phyloP scores from a whole-genome alignment of 2,888 invertebrate genomes.

The Drosophila suboccidentalis region DNA sequence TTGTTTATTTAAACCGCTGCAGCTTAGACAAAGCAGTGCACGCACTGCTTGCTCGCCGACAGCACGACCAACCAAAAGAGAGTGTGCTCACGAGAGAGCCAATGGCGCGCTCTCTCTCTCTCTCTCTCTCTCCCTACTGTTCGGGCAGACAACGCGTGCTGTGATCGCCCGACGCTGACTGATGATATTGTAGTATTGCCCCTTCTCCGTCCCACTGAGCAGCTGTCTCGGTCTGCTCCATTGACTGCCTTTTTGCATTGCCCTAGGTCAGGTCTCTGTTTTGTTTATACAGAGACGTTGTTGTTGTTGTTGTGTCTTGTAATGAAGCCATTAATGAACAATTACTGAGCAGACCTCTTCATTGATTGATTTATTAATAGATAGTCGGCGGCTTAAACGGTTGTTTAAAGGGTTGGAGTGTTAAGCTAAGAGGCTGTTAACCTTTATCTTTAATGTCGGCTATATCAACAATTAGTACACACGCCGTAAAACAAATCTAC shows the following conservation, averaged over 20 bases:
- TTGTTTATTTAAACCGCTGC: conserved; percentile 68
- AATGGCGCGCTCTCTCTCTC: conserved; percentile 1
- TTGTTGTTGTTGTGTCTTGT: conserved; percentile 41
- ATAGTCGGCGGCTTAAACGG: not conserved
- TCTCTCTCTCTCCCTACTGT: conserved; percentile 13
- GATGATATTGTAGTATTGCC: conserved; percentile 22
- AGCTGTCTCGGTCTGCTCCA: conserved; percentile 8
- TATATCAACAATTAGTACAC: not conserved
- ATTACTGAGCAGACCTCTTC: conserved; percentile 60
- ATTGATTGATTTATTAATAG: conserved; percentile 55
- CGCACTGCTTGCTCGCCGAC: conserved; percentile 53
- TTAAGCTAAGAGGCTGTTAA: not conserved
- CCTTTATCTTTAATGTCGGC: not conserved
- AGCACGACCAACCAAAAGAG: not conserved
- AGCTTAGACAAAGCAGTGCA: conserved; percentile 43
- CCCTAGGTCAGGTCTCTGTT: conserved; percentile 75
- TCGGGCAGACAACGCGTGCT: conserved; percentile 51
- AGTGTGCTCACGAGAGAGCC: conserved; percentile 21
- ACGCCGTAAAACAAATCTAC: not conserved
- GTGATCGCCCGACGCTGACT: conserved; percentile 35
- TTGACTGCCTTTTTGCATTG: conserved; percentile 61
- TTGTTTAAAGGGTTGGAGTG: not conserved
- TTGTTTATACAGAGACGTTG: conserved; percentile 43
- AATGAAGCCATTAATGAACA: conserved; percentile 74
- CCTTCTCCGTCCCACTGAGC: not conserved